Conservation (phyloP, 2,797 vertebrate genomes). For the Diceros bicornis region DNA sequence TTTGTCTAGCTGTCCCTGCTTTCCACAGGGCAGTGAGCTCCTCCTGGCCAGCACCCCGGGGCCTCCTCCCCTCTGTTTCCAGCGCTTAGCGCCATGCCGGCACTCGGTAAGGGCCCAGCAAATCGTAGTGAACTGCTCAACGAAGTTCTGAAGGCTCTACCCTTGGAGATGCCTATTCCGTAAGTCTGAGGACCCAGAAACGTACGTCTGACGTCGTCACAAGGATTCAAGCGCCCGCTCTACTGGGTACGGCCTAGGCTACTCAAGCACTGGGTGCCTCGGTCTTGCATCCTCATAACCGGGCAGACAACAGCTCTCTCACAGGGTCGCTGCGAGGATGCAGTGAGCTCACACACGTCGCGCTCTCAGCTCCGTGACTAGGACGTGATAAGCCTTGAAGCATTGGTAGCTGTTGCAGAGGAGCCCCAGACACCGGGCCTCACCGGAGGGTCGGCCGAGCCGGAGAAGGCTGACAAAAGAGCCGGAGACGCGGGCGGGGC, state of each 20-base stretch:
- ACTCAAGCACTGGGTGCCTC: not conserved
- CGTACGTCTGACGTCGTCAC: not conserved
- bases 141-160: not conserved
- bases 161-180: not conserved
- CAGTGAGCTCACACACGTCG: not conserved
- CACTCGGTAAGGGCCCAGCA: not conserved
- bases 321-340: not conserved
- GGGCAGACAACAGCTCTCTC: not conserved
- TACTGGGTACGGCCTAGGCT: not conserved
- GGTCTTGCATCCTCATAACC: not conserved
- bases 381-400: too few relatives aligned
- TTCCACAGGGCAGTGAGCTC: not conserved
- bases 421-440: not conserved
- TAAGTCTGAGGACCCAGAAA: not conserved
- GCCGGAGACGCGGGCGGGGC: accelerated
- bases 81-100: not conserved
- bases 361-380: not conserved
- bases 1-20: not conserved
- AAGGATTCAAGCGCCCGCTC: not conserved
- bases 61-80: not conserved
- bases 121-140: not conserved
- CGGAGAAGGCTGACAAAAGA: too few relatives aligned
- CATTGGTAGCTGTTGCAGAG: too few relatives aligned
- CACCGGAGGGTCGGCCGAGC: accelerated
- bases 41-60: not conserved